A percentile compares a stretch with the other conserved stretches of the same genome.
Evolutionary conservation across 2,797 vertebrate genomes (phyloP).

Genomic region (Fistularia tabacaria): DNA sequence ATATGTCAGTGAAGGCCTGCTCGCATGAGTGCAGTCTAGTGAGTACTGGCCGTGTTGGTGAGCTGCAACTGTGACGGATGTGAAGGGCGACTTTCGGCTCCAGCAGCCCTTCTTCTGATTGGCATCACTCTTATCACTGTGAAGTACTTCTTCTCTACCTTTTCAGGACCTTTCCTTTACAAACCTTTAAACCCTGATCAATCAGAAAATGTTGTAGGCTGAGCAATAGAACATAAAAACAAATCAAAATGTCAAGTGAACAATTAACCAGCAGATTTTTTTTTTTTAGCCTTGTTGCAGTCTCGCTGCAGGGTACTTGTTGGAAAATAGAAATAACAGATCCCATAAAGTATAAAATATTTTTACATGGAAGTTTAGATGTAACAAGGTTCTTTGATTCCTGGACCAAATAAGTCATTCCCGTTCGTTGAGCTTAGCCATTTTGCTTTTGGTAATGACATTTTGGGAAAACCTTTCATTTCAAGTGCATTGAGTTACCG

Average conservation of each 20-base stretch:
- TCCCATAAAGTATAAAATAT: slow-evolving; percentile 31
- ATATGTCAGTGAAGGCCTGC: slow-evolving; percentile 10
- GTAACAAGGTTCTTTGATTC: slow-evolving; percentile 59
- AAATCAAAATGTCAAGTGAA: slow-evolving; percentile 12
- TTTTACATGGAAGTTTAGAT: slow-evolving; percentile 38
- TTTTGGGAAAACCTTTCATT: slow-evolving; percentile 19
- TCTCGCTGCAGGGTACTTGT: slow-evolving; percentile 19
- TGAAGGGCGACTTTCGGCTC: slow-evolving; percentile 47
- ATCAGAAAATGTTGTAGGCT: slow-evolving; percentile 61
- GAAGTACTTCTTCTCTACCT: slow-evolving; percentile 63
- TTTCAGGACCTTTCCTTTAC: slow-evolving; percentile 27
- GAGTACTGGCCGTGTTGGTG: neutral
- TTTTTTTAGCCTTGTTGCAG: slow-evolving; percentile 37
- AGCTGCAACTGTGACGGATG: slow-evolving; percentile 15
- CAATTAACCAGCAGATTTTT: slow-evolving; percentile 57
- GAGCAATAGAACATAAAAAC: slow-evolving; percentile 68
- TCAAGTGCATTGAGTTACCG: neutral
- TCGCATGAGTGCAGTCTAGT: slow-evolving; percentile 2
- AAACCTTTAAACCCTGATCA: slow-evolving; percentile 25
- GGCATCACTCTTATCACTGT: slow-evolving; percentile 76
- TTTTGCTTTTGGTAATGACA: slow-evolving; percentile 24
- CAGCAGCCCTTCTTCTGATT: slow-evolving; percentile 56
- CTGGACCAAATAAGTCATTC: slow-evolving; percentile 78
- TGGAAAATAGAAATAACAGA: slow-evolving; percentile 9
- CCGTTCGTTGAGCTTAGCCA: slow-evolving; percentile 58